Base-by-base conservation (phyloP, 1,140 invertebrate genomes). In the Macrotrachela quadricornifera region DNA sequence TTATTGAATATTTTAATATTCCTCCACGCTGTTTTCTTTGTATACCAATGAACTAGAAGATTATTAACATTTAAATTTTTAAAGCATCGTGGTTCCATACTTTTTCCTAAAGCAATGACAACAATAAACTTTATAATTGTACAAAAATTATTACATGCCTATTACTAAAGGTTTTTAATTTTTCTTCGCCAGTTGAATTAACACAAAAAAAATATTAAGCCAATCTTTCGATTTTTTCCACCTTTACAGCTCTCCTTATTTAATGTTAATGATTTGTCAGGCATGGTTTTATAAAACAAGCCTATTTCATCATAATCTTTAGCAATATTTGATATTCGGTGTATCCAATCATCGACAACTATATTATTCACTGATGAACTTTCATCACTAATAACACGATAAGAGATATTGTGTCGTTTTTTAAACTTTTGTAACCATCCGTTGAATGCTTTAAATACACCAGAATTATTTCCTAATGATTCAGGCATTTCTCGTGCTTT, bases 161-260 rank as follows among this genome's bases (percentile, higher is more conserved):
- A 30, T 30, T 4, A 30, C 21, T 4, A 30, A 4, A 30, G 21
- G 21, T 30, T 30, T 30, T 30, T 30, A 30, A 4, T 30, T 30
- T n/a, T n/a, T n/a, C n/a, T 30, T 30, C 21, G 8, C 8, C 21
- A 30, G 3, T 8, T 8, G 3, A 30, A 30, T 30, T 30, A 4
- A 8, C 21, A 8, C 21, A 30, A 2, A 61, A n/a, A 56, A 52
- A 11, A 52, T 14, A 39, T 51, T 60, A 13, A 57, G 15, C 18
- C 58, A 36, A 12, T 59, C 56, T 51, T 63, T 64, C 4, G 51
- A 56, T 53, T 54, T 44, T 60, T 63, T 16, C 54, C 56, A n/a
- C 59, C 57, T 43, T 56, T 56, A 17, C 50, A 58, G 2, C 42
- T n/a, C 15, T 56, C 55, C 3, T 58, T 57, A 53, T 56, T 60